A percentile compares a stretch with the other conserved stretches of the same genome.
These are phyloP conservation scores for Lutraria rhynchaena DNA, from an alignment of 1,140 invertebrate genomes.

Conservation along the genomic window DNA sequence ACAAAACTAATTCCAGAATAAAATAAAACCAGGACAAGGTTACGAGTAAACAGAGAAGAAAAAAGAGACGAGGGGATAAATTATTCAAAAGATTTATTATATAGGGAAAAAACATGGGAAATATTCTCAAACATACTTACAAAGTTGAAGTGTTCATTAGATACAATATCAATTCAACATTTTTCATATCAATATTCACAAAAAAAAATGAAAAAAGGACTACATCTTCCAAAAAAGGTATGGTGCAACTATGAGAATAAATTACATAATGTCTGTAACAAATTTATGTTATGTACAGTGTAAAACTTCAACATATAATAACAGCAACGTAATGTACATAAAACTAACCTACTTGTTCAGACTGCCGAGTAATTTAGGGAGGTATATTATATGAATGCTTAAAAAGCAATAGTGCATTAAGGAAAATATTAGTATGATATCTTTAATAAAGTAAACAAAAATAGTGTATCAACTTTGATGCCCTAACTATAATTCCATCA, in stretches of 20 bases:
- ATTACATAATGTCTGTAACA: constrained; percentile 51
- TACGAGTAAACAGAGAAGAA: no score
- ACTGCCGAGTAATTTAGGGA: background rate
- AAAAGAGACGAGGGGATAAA: background rate
- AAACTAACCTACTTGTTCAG: background rate
- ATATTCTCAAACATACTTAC: constrained; percentile 40
- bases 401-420: no score
- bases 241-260: constrained; percentile 33
- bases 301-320: constrained; percentile 20
- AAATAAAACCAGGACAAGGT: no score
- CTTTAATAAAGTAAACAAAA: no score
- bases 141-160: constrained; percentile 5
- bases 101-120: constrained; percentile 53
- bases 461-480: no score
- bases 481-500: no score
- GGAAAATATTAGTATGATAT: no score
- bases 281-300: constrained; percentile 51
- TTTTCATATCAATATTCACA: constrained; percentile 38
- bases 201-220: constrained; percentile 49
- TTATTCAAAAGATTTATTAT: constrained; percentile 43
- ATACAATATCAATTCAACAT: constrained; percentile 56
- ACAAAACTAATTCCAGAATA: no score
- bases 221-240: constrained; percentile 29
- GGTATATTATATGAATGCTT: no score
- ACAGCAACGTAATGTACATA: constrained; percentile 9